phyloP scores from a whole-genome alignment of 1,140 invertebrate genomes.

The Listronotus oregonensis region DNA sequence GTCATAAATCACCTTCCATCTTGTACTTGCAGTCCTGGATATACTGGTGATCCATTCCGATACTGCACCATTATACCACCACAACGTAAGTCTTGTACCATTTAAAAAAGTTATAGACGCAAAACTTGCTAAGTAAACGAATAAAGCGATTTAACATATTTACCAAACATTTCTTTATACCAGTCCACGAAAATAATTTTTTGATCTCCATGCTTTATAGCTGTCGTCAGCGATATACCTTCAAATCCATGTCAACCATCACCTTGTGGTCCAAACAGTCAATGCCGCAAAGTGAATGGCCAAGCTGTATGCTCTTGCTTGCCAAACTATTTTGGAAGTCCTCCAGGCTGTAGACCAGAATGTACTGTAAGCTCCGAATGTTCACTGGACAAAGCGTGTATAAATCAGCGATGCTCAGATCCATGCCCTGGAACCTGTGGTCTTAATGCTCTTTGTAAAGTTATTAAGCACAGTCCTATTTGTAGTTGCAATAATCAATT shows the following conservation, averaged over 20 bases:
- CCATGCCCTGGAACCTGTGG: conserved; percentile 71
- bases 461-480: conserved; percentile 64
- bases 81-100: conserved; percentile 49
- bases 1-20: conserved; percentile 82
- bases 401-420: conserved; percentile 68
- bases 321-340: conserved; percentile 65
- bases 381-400: conserved; percentile 64
- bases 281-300: conserved; percentile 60
- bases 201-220: conserved; percentile 45
- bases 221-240: conserved; percentile 25
- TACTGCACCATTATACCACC: conserved; percentile 62
- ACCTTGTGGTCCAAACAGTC: conserved; percentile 65
- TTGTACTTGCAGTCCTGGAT: conserved; percentile 74
- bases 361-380: conserved; percentile 71
- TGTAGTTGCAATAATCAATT: conserved; percentile 63
- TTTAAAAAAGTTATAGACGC: too few relatives aligned
- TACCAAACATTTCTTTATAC: too few relatives aligned
- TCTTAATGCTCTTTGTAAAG: conserved; percentile 63
- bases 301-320: conserved; percentile 68
- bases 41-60: conserved; percentile 79
- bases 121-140: too few relatives aligned
- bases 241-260: conserved; percentile 61
- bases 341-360: conserved; percentile 69
- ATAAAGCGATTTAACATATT: conserved; percentile 1
- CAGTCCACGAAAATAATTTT: too few relatives aligned